Evolutionary conservation across 1,140 invertebrate species (phyloP).

Genomic region (Eriocheir sinensis): DNA sequence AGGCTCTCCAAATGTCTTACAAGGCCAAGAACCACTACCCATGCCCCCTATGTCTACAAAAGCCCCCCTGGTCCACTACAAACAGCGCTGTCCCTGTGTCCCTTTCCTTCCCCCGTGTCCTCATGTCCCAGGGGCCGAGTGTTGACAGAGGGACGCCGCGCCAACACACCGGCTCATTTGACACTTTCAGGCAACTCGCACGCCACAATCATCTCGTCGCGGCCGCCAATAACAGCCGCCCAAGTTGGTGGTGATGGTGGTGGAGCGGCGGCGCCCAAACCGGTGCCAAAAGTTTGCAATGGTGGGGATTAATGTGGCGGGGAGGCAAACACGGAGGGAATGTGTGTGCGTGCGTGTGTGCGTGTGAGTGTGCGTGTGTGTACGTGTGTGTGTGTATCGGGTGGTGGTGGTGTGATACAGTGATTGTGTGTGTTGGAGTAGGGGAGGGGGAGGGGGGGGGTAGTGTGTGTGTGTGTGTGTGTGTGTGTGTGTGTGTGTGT

Average conservation of each 20-base stretch:
- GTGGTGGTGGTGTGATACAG: too few species aligned
- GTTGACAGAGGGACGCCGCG: not conserved
- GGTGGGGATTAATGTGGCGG: not conserved
- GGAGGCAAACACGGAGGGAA: not conserved
- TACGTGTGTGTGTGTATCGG: not conserved
- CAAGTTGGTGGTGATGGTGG: not conserved
- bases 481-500: not conserved
- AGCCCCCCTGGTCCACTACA: too few species aligned
- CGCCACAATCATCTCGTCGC: not conserved
- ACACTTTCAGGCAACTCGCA: not conserved
- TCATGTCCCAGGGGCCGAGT: not conserved
- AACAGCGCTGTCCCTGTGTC: too few species aligned
- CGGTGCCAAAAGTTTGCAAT: not conserved
- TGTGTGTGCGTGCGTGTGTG: not conserved
- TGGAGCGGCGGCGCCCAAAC: not conserved
- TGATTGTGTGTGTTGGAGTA: too few species aligned
- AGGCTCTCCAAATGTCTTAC: too few species aligned
- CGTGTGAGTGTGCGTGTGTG: slow-evolving; percentile 20
- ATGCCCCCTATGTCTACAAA: too few species aligned
- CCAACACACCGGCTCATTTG: not conserved
- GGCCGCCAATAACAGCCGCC: not conserved
- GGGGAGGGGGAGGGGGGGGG: too few species aligned
- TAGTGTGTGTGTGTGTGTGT: not conserved
- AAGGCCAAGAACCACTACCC: too few species aligned
- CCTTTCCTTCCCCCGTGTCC: too few species aligned